These are phyloP conservation scores for Laupala kohalensis DNA, from an alignment of 1,140 invertebrate genomes.

Conservation along the genomic window DNA sequence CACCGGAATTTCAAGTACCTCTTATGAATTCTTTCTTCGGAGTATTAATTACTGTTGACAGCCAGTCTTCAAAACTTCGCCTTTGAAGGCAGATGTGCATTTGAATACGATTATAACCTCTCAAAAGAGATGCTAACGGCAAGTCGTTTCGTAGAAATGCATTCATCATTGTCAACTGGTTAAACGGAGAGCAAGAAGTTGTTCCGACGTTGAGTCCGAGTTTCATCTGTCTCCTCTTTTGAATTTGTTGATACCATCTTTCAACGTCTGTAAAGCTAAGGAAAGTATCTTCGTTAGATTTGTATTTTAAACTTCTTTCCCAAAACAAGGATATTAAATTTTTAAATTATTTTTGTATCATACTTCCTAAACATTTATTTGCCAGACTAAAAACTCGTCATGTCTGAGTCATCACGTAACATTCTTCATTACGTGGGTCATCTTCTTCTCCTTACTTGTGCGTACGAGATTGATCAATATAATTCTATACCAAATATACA, in stretches of 20 bases:
- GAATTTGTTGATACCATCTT: not conserved
- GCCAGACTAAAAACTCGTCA: too few species aligned
- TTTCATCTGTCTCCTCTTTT: not conserved
- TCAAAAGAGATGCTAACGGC: not conserved
- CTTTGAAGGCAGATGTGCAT: not conserved
- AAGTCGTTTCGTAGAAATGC: not conserved
- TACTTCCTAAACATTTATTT: too few species aligned
- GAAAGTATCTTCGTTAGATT: not conserved
- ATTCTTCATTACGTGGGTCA: too few species aligned
- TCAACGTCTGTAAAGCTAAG: not conserved
- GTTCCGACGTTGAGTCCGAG: not conserved
- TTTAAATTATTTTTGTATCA: too few species aligned
- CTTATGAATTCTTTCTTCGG: not conserved
- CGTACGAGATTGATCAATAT: too few species aligned
- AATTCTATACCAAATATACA: too few species aligned
- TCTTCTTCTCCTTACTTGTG: too few species aligned
- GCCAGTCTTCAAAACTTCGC: not conserved
- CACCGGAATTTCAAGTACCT: too few species aligned
- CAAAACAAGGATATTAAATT: too few species aligned
- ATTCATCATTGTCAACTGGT: not conserved
- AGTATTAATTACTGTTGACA: not conserved
- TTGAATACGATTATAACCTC: not conserved
- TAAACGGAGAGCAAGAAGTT: not conserved
- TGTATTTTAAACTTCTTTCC: too few species aligned
- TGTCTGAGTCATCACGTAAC: too few species aligned